A percentile compares a stretch with the other conserved stretches of the same genome.
These are phyloP conservation scores for Chloropsis hardwickii DNA, from an alignment of 2,113 vertebrate genomes.

Conservation along the genomic window DNA sequence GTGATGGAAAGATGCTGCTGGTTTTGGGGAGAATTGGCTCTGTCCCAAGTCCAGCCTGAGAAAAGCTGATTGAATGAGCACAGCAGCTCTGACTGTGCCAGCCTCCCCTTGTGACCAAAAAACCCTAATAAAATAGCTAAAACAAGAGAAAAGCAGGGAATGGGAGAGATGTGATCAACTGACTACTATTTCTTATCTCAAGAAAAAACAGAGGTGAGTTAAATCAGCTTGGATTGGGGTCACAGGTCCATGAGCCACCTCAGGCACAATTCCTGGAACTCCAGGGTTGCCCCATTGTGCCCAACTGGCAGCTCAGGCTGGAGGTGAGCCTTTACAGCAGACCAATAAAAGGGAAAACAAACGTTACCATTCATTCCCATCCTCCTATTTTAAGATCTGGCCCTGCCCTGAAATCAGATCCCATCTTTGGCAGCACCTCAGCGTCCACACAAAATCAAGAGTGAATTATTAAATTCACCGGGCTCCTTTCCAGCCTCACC, in stretches of 20 bases:
- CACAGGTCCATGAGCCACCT: not conserved
- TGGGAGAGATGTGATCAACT: fast-evolving
- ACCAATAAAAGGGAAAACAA: not conserved
- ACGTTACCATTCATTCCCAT: fast-evolving
- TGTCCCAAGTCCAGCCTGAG: not conserved
- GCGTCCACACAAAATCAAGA: not conserved
- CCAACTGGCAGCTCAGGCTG: not conserved
- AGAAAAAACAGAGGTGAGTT: not conserved
- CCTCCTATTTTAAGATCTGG: not conserved
- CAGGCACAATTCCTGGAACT: fast-evolving
- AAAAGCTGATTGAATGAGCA: not conserved
- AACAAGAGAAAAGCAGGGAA: not conserved
- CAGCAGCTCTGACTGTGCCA: not conserved
- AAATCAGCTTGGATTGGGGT: not conserved
- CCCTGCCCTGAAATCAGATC: not conserved
- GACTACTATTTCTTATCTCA: not conserved
- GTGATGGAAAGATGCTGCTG: not conserved
- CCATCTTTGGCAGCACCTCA: not conserved
- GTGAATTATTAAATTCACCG: not conserved
- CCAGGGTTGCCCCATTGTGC: fast-evolving
- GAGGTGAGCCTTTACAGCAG: not conserved
- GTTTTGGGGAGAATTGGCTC: not conserved
- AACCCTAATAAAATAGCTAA: not conserved
- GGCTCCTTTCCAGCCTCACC: not conserved
- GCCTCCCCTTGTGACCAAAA: not conserved